Evolutionary conservation across 2,888 invertebrate species (phyloP), one percentile per base, ranked within the genome.

Genomic region (Morpho helenor): DNA sequence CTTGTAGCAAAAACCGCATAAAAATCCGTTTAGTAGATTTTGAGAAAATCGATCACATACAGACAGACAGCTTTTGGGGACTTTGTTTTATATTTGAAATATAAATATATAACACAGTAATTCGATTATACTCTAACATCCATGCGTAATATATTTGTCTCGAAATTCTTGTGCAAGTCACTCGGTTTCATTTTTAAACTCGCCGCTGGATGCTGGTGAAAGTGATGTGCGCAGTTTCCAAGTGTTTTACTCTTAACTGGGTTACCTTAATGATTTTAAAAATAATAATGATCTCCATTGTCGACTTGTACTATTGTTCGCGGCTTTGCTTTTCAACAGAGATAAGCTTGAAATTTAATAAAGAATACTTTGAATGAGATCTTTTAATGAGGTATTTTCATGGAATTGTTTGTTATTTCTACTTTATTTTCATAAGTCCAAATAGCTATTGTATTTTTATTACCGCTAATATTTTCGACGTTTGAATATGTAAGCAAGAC

Each of bases 241-340:
- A 51, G 41, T 57, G 52, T 57, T 59, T 64, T 45, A 46, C 56
- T 67, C 63, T 59, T 58, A 65, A 66, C 64, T 67, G 49, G 67
- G 70, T 71, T 61, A 69, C 68, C 70, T 69, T 71, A 61, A 71
- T 68, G 49, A 56, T 58, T 53, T 10, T 8, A 45, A 52, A 56
- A 59, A 54, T 54, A 57, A 58, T 56, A 57, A 58, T 43, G 52
- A 56, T 49, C 50, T 52, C 56, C 48, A 58, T 58, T 60, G 57
- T 58, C 23, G 9, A 45, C 16, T 22, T 16, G 50, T 50, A 31
- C 46, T 50, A 52, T 52, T 60, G 60, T 60, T 50, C 44, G 46
- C 39, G 45, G 44, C 54, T 43, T 49, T 10, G n/a, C 31, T 44
- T 52, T 44, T 50, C 23, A 42, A 42, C 9, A 16, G 41, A 41